Evolutionary conservation across 1,140 invertebrate genomes (phyloP), one percentile per base, ranked within the genome.

Genomic region (silkworm (Bombyx mori)): DNA sequence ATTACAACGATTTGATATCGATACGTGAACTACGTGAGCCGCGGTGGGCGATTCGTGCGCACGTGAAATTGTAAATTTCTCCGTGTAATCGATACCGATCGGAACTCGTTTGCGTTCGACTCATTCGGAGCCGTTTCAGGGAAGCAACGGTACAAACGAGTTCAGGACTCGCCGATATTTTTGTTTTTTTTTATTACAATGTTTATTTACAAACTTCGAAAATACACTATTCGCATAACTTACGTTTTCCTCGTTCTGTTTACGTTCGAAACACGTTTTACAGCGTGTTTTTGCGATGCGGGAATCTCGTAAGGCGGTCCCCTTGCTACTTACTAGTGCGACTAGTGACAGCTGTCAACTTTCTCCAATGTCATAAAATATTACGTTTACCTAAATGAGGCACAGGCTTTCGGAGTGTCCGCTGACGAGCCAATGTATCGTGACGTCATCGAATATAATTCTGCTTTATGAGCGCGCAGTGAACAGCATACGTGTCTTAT

Each of bases 121-220:
- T 35, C 53, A 52, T 61, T 61, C 75, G 75, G 62, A 65, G 65
- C 73, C 48, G 63, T 68, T 71, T 81, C 77, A 81, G 73, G 54
- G 61, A 58, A 43, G 58, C 82, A 85, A 85, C 79, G 74, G 82
- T 81, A 80, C 50, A 82, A 83, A 85, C 82, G 58, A 62, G 79
- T 82, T 81, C 58, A 35, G 26, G 26, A 35, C 26, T 35, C 26
- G 26, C 2, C 4, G 26, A 3, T 35, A 3, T 35, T 35, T 35
- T 35, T 35, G 0, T 3, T 35, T 35, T 35, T 35, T 35, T 35
- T 35, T 35, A 35, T 35, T 35, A 5, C 26, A 35, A 49, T 49
- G 48, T 78, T 77, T 81, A 79, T 80, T 81, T 81, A 81, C 75
- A 79, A 78, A 75, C 66, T 66, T 57, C 54, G n/a, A 47, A 49